Evolutionary conservation across 2,113 vertebrate genomes (phyloP).

Genomic region (Pseudonaja textilis): DNA sequence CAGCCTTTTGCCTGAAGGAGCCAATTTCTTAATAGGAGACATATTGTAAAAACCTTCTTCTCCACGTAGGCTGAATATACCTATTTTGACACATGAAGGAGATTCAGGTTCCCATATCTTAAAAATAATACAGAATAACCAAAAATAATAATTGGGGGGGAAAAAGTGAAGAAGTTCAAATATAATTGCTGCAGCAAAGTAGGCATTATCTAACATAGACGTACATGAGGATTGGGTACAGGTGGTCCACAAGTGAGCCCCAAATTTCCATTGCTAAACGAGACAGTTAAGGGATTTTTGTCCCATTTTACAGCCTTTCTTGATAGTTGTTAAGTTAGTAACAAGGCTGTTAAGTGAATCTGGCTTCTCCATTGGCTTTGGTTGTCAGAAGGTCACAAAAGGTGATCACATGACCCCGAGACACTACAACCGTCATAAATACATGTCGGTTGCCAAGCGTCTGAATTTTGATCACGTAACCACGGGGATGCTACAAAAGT

Average conservation of each 20-base stretch:
- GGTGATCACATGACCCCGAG: not conserved
- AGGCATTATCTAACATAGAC: not conserved
- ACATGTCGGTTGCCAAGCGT: not conserved
- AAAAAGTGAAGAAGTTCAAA: not conserved
- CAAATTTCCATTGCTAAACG: not conserved
- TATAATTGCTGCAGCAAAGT: not conserved
- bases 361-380: not conserved
- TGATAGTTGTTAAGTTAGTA: not conserved
- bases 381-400: not conserved
- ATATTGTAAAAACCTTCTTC: conserved; percentile 23
- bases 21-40: conserved; percentile 21
- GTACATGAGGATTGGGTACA: not conserved
- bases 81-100: not conserved
- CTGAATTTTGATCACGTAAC: not conserved
- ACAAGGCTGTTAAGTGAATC: not conserved
- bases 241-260: not conserved
- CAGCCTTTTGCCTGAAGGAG: conserved; percentile 46
- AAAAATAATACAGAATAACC: not conserved
- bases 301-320: not conserved
- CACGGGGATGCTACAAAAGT: not conserved
- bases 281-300: not conserved
- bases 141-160: not conserved
- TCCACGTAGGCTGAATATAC: not conserved
- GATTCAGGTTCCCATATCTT: not conserved
- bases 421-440: not conserved